phyloP scores from a whole-genome alignment of 2,888 invertebrate genomes.

The Desoria tigrina region DNA sequence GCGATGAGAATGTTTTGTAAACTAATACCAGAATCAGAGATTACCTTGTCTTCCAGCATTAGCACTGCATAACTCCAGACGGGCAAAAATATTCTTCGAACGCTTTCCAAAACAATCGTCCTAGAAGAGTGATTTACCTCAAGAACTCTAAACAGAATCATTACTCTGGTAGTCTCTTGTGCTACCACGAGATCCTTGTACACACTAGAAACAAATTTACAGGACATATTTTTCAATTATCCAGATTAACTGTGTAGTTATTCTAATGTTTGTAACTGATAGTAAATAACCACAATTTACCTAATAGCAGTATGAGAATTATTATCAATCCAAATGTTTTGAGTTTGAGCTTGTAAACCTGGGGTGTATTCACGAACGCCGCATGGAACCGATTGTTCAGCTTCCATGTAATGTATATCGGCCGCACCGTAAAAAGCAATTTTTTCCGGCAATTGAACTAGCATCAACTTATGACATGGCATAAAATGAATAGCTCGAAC shows the following conservation, averaged over 20 bases:
- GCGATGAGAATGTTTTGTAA: not conserved
- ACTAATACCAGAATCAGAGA: not conserved
- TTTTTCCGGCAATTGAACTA: slow-evolving; percentile 35
- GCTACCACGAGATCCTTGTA: slow-evolving; percentile 39
- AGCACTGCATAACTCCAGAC: slow-evolving; percentile 43
- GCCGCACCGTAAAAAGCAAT: slow-evolving; percentile 29
- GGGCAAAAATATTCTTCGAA: slow-evolving; percentile 41
- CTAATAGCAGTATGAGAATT: slow-evolving; percentile 46
- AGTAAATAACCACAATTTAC: too few relatives aligned
- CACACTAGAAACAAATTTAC: slow-evolving; percentile 27
- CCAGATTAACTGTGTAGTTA: too few relatives aligned
- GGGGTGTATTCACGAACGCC: not conserved
- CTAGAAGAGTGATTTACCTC: slow-evolving; percentile 31
- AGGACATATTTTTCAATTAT: not conserved
- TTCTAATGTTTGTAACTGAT: too few relatives aligned
- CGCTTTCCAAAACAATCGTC: slow-evolving; percentile 28
- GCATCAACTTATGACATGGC: slow-evolving; percentile 33
- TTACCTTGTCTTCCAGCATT: slow-evolving; percentile 39
- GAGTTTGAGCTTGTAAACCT: not conserved
- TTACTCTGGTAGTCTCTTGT: slow-evolving; percentile 37
- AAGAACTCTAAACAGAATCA: slow-evolving; percentile 36
- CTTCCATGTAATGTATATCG: not conserved
- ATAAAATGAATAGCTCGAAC: slow-evolving; percentile 36
- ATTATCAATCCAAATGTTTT: slow-evolving; percentile 35
- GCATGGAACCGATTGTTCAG: not conserved